phyloP scores from a whole-genome alignment of 2,888 invertebrate species.

The Stenurella melanura region DNA sequence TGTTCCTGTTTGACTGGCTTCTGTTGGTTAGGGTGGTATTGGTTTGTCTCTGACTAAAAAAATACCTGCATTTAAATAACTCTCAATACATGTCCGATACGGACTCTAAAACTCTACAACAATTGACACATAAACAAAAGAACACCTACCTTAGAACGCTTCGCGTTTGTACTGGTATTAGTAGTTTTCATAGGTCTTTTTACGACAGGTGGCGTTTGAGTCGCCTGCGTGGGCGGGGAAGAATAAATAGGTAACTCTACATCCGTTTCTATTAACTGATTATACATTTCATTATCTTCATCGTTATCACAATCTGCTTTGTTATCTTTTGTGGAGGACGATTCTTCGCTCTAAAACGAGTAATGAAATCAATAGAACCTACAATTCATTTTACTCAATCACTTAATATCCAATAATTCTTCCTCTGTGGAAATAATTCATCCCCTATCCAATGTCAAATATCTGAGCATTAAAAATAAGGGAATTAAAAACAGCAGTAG shows the following conservation, averaged over 20 bases:
- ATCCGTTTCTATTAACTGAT: constrained; percentile 66
- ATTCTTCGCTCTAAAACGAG: constrained; percentile 67
- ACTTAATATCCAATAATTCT: too few species aligned
- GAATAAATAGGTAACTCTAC: constrained; percentile 59
- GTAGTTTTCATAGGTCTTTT: constrained; percentile 60
- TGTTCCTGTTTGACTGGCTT: constrained; percentile 50
- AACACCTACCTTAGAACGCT: constrained; percentile 59
- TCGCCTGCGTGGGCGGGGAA: constrained; percentile 32
- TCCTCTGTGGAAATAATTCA: too few species aligned
- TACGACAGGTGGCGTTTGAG: constrained; percentile 43
- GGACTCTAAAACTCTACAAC: too few species aligned
- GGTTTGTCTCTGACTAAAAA: constrained; percentile 46
- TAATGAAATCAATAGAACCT: not conserved
- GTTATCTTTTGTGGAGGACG: constrained; percentile 68
- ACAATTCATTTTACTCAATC: too few species aligned
- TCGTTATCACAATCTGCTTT: constrained; percentile 67
- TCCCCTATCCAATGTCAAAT: too few species aligned
- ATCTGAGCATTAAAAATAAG: too few species aligned
- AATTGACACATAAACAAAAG: too few species aligned
- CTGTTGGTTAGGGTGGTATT: constrained; percentile 45
- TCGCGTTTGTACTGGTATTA: constrained; percentile 54
- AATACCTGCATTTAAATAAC: not conserved
- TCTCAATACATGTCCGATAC: too few species aligned
- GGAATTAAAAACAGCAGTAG: too few species aligned
- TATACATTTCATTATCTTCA: constrained; percentile 66